Conservation (phyloP, 2,113 vertebrate species). For the Nesogale talazaci region DNA sequence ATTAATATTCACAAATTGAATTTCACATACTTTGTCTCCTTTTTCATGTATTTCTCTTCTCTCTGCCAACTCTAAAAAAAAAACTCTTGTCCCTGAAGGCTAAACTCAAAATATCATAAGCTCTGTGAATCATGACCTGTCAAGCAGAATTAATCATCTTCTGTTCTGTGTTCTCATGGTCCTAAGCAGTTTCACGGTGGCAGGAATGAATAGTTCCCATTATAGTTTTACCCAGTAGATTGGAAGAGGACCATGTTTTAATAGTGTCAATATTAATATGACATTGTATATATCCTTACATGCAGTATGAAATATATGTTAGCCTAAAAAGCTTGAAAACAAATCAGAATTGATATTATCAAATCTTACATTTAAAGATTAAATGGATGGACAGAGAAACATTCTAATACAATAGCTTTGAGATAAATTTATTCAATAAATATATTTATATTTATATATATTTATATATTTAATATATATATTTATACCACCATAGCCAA, state of each 20-base stretch:
- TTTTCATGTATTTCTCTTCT: conserved; percentile 34
- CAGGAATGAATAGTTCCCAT: conserved; percentile 48
- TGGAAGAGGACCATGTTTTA: not conserved
- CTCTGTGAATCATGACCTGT: conserved; percentile 61
- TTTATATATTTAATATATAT: not conserved
- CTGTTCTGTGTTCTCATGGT: conserved; percentile 19
- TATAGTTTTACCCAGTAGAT: not conserved
- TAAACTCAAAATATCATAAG: conserved; percentile 65
- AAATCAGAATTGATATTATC: not conserved
- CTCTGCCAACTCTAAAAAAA: conserved; percentile 52
- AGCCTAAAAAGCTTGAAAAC: conserved; percentile 13
- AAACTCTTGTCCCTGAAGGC: conserved; percentile 63
- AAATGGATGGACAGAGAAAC: not conserved
- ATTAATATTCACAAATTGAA: conserved; percentile 15
- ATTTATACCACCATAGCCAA: not conserved
- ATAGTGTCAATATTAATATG: not conserved
- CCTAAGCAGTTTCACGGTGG: not conserved
- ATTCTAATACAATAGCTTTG: not conserved
- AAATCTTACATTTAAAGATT: not conserved
- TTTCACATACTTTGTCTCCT: conserved; percentile 40
- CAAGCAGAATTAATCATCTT: conserved; percentile 60
- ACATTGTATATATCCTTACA: not conserved
- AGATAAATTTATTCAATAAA: not conserved
- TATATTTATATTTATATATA: not conserved
- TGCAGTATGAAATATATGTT: not conserved